Evolutionary conservation across 2,113 vertebrate genomes (phyloP).

Genomic region (Garra rufa): DNA sequence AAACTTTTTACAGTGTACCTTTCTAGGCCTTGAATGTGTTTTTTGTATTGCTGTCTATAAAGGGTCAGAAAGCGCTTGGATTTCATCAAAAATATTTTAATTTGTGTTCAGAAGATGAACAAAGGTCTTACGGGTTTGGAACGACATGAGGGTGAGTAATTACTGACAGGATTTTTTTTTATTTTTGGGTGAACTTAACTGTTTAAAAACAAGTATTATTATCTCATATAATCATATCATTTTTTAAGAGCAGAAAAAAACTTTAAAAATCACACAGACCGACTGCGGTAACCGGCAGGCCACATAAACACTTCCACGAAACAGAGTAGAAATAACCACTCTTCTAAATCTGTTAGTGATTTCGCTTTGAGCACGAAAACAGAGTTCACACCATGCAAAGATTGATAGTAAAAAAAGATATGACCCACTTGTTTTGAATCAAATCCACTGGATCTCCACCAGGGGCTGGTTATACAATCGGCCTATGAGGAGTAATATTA

Average conservation of each 20-base stretch:
- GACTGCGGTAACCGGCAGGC: background rate
- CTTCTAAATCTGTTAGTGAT: constrained; percentile 45
- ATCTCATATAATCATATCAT: background rate
- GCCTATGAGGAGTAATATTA: background rate
- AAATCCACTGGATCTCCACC: constrained; percentile 27
- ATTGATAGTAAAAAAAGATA: constrained; percentile 22
- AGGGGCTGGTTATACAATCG: constrained; percentile 36
- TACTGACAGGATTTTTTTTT: no score
- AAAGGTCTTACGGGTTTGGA: no score
- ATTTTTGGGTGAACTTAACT: no score
- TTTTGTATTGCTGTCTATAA: no score
- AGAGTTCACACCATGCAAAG: constrained; percentile 20
- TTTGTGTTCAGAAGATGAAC: no score
- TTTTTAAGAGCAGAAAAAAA: background rate
- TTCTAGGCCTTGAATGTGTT: no score
- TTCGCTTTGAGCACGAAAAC: constrained; percentile 41
- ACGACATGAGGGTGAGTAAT: no score
- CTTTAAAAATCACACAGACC: background rate
- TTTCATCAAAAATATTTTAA: no score
- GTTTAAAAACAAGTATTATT: background rate
- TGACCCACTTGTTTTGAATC: constrained; percentile 38
- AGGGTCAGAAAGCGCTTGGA: no score
- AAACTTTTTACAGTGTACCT: no score
- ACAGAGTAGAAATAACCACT: background rate
- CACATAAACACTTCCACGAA: constrained; percentile 14